Evolutionary conservation across 92 coral and sea anemone genomes (phyloP).

Genomic region (Porites divaricata): DNA sequence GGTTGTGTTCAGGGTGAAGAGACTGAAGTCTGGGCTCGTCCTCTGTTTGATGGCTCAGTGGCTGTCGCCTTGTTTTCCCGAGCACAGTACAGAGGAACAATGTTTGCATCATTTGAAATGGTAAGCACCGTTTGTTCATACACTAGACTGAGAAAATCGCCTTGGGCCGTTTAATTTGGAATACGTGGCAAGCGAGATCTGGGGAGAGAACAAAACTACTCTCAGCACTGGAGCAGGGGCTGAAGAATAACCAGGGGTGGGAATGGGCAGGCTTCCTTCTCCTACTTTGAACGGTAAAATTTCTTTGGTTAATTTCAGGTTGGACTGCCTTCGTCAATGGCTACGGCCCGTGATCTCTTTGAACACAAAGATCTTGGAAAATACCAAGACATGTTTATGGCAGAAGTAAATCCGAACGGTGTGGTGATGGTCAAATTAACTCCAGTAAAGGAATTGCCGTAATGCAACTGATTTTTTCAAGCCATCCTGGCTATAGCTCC

Average conservation of each 20-base stretch:
- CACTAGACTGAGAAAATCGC: not conserved
- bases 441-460: constrained; percentile 6
- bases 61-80: constrained; percentile 73
- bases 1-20: constrained; percentile 1
- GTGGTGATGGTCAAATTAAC: constrained; percentile 39
- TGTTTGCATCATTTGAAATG: constrained; percentile 2
- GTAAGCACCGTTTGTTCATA: not conserved
- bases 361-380: constrained; percentile 79
- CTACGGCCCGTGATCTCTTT: constrained; percentile 77
- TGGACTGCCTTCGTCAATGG: constrained; percentile 56
- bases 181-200: no score
- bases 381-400: constrained; percentile 54
- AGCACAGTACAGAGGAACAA: constrained; percentile 9
- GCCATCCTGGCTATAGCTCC: no score
- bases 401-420: constrained; percentile 84
- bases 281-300: not conserved
- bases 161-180: no score
- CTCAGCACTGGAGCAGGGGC: no score
- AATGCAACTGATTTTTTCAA: constrained; percentile 42
- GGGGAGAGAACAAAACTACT: no score
- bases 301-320: constrained; percentile 42
- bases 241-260: not conserved
- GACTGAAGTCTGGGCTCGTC: constrained; percentile 84
- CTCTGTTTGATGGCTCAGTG: constrained; percentile 70
- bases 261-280: not conserved